Conservation (phyloP, 2,888 invertebrate species). For the Dolichopus griseipennis region DNA sequence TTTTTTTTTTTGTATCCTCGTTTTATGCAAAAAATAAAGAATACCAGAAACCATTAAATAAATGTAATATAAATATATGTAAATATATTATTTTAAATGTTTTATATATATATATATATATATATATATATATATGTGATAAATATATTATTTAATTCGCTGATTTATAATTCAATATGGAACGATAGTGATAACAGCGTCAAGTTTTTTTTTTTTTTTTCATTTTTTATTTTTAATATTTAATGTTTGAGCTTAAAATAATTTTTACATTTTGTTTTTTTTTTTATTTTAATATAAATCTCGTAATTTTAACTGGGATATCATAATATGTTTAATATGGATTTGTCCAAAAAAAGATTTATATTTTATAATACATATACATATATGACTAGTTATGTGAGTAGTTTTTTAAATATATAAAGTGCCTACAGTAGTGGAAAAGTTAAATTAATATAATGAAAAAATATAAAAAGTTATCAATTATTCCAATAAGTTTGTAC, state of each 20-base stretch:
- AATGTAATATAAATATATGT: not conserved
- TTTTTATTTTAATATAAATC: too few species aligned
- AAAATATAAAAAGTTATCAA: too few species aligned
- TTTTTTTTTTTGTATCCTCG: not conserved
- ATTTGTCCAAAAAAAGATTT: not conserved
- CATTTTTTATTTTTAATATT: not conserved
- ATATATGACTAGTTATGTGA: too few species aligned
- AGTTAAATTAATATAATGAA: too few species aligned
- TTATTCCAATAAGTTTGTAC: too few species aligned
- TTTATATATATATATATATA: not conserved
- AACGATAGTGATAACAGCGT: not conserved
- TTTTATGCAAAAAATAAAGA: not conserved
- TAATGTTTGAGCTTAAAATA: not conserved
- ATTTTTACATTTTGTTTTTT: not conserved
- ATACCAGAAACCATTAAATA: not conserved
- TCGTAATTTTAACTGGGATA: conserved; percentile 1
- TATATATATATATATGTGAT: not conserved
- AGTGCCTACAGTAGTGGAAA: too few species aligned
- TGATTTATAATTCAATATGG: conserved; percentile 6
- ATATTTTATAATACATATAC: not conserved
- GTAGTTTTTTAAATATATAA: too few species aligned
- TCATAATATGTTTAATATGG: not conserved
- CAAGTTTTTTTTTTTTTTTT: not conserved
- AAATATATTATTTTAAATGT: too few species aligned
- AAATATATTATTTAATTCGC: not conserved